Evolutionary conservation across 2,113 vertebrate genomes (phyloP), one percentile per base, ranked within the genome.

Genomic region (Choloepus hoffmanni): DNA sequence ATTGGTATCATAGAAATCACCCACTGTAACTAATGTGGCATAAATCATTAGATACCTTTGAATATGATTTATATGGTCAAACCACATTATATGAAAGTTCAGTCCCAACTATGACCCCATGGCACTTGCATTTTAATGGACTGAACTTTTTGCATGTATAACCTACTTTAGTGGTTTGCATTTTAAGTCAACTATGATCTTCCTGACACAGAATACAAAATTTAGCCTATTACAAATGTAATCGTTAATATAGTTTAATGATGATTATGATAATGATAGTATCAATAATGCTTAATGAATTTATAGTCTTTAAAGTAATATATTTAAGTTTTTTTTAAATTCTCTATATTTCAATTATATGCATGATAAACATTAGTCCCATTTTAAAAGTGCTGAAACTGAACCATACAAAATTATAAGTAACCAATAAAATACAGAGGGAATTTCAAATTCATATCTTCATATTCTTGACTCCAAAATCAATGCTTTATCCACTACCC

Each of bases 171-270:
- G 40, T 36, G 14, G 3, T 15, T 77, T 94, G 11, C 14, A 55
- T 92, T 92, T 92, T 77, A 94, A 94, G 53, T 84, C 50, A 68
- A 28, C 15, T 89, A 7, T 88, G 10, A 81, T 67, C 14, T 73
- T 77, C 33, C 43, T 53, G 81, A 77, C 11, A 24, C n/a, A 88
- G 13, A 82, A 16, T 3, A 1, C 16, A 89, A 92, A 24, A 74
- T 12, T 53, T 26, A 60, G 1, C 36, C n/a, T 62, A 2, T 88
- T 92, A 26, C 3, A 92, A 50, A 53, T 7, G 14, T 12, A 26
- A 63, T 0, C 11, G 11, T 89, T 65, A 43, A 50, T 18, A 87
- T 45, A 81, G 30, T 5, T 85, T 89, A 86, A 78, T 89, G 26
- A 82, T 76, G 23, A 40, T 43, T 6, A 55, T 72, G 18, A 74